These are phyloP conservation scores for Diadegma fenestrale DNA, from an alignment of 2,888 invertebrate species.

Conservation along the genomic window DNA sequence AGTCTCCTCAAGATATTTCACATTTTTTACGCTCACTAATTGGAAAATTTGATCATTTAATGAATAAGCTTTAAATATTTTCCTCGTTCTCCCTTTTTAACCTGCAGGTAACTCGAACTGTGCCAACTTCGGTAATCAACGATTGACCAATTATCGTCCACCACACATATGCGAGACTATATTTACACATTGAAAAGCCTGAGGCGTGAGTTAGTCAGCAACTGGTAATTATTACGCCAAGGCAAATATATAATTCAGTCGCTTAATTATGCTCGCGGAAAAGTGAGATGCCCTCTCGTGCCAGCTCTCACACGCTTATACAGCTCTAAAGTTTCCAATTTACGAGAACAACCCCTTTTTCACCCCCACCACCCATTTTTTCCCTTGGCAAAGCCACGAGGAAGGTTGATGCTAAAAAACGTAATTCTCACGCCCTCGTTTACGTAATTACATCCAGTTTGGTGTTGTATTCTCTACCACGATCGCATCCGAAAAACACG, in stretches of 20 bases:
- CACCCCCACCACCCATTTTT: background rate
- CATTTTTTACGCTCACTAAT: too few relatives aligned
- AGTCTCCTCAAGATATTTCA: background rate
- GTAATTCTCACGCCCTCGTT: conserved; percentile 64
- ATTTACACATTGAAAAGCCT: conserved; percentile 24
- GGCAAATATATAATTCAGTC: conserved; percentile 62
- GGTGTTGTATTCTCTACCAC: background rate
- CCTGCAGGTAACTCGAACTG: conserved; percentile 50
- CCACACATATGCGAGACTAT: background rate
- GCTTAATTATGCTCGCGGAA: conserved; percentile 62
- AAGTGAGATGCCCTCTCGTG: conserved; percentile 50
- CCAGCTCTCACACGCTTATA: conserved; percentile 37
- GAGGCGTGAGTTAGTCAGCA: conserved; percentile 31
- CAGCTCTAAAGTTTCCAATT: conserved; percentile 9
- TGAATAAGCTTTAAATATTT: conserved; percentile 4
- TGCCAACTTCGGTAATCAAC: conserved; percentile 78
- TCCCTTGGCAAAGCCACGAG: conserved; percentile 26
- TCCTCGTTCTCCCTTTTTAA: conserved; percentile 17
- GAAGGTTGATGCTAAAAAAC: conserved; percentile 59
- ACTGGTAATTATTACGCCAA: conserved; percentile 43
- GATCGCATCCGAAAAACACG: conserved; percentile 6
- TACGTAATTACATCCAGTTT: conserved; percentile 58
- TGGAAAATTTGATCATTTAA: background rate
- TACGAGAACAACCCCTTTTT: background rate
- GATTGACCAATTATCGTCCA: conserved; percentile 75